Base-by-base conservation (phyloP, 2,113 vertebrate genomes). In the Macquaria australasica region DNA sequence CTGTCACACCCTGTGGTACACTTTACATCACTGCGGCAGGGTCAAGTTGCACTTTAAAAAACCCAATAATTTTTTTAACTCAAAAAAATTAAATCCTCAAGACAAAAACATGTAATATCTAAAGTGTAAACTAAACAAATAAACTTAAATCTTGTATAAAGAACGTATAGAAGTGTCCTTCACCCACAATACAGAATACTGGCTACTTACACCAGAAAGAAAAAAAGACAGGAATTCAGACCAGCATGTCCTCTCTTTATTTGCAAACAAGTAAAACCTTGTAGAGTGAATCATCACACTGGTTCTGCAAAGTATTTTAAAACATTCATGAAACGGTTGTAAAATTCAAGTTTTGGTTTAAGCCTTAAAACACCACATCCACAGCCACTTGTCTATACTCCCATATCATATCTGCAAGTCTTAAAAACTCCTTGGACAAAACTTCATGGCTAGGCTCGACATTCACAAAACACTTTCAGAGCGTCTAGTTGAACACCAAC, bases 321-420 rank as follows among this genome's bases (percentile, higher is more conserved):
- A 88, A 91, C 86, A 87, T 88, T 89, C 85, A 87, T 69, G 50
- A 87, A 91, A 90, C 28, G 5, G 39, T 79, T 90, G 86, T 73
- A 89, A 92, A 92, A 92, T 92, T 94, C 90, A 93, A 94, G 93
- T 93, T 94, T 94, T 90, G 88, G 64, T 88, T 89, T 81, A 20
- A 85, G 62, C 73, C 87, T 81, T 58, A 63, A 84, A 86, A 83
- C 63, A 21, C 16, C 63, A 21, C 16, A 12, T 25, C 28, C 6
- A 63, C 20, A 6, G 4, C 23, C 31, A 1, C 76, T 77, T 53
- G 23, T 71, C 63, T 62, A 48, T 10, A 39, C 48, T 81, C 59
- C 25, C 28, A 67, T 15, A 74, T 69, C 14, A n/a, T 28, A 53
- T 76, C 58, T 64, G 37, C 50, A 63, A 31, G 2, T 67, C 41